Evolutionary conservation across 1,140 invertebrate species (phyloP), one percentile per base, ranked within the genome.

Genomic region (Coenobita brevimanus): DNA sequence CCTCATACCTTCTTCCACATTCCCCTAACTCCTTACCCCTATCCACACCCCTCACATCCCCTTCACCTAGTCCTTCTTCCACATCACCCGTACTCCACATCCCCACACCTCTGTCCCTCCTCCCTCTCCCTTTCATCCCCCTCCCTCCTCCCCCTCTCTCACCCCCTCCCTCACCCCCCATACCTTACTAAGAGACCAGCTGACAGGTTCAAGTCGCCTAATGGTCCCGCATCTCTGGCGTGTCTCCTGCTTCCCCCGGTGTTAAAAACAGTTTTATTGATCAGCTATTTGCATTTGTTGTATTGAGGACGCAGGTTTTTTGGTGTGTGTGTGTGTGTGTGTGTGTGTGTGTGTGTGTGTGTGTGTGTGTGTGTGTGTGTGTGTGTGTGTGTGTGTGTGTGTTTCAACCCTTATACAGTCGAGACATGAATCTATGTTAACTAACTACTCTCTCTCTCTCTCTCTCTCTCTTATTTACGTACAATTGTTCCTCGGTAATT

Each of bases 191-290:
- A 50, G 30, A 46, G 21, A 41, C 15, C 46, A 50, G 43, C 21
- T 76, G 73, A 76, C 24, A 50, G 73, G 17, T 17, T 76, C 30
- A 24, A 46, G 17, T 27, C 43, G 41, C 13, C 10, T 50, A 76
- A 76, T 76, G 46, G 73, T 15, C 73, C 27, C 41, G 41, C 41
- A 76, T 50, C 73, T 50, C 73, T 21, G 73, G 73, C 41, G 54
- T 76, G 46, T 76, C 73, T n/a, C n/a, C n/a, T n/a, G n/a, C n/a
- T n/a, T 76, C 41, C 33, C 73, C 54, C 46, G 33, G 41, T 50
- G 73, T 50, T 76, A 41, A 50, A 76, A 76, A 76, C 73, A 76
- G 73, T 76, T 76, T 76, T 76, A 76, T 76, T 76, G 73, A 76
- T 76, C 73, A 10, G 33, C 71, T 21, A 75, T 75, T 75, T 50